Evolutionary conservation across 2,888 invertebrate genomes (phyloP), one percentile per base, ranked within the genome.

Genomic region (Cyaniris semiargus): DNA sequence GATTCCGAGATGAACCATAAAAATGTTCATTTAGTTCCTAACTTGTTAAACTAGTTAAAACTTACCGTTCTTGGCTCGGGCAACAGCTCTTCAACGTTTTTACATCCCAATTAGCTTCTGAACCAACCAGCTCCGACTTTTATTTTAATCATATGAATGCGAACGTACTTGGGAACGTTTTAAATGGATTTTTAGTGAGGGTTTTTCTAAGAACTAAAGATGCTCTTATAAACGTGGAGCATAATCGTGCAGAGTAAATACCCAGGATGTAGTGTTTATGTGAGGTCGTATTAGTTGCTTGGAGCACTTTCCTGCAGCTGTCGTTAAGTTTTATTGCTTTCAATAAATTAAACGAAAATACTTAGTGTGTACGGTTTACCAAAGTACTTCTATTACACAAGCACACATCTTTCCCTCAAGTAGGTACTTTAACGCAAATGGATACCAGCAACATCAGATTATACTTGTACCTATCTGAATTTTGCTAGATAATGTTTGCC

Each of bases 71-170:
- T 31, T 31, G 66, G 66, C 66, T 31, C 66, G 10, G 18, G 27
- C 66, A 66, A 66, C 18, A 15, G 27, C 66, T 27, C 66, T 66
- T 66, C 66, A 66, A 23, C 66, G 66, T 66, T 66, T 66, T 66
- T 66, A 66, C 66, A 66, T 66, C 27, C 66, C 66, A 60, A 66
- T 66, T 66, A 66, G 66, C 66, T 27, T 13, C 66, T 66, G 66
- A 66, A 66, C 27, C 18, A 27, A 66, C 31, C 27, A 31, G 27
- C 66, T 27, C 27, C 3, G 6, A 66, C 15, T 66, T 66, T 21
- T 15, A 27, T 66, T 66, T 66, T 66, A 66, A 66, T 66, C 66
- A 66, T 66, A 15, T 66, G 66, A 66, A 66, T 66, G 66, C 60
- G 6, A 66, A 31, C 13, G 27, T 31, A 66, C 66, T 66, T 66